phyloP scores from a whole-genome alignment of 2,113 vertebrate species.

The Synodontis membranacea region DNA sequence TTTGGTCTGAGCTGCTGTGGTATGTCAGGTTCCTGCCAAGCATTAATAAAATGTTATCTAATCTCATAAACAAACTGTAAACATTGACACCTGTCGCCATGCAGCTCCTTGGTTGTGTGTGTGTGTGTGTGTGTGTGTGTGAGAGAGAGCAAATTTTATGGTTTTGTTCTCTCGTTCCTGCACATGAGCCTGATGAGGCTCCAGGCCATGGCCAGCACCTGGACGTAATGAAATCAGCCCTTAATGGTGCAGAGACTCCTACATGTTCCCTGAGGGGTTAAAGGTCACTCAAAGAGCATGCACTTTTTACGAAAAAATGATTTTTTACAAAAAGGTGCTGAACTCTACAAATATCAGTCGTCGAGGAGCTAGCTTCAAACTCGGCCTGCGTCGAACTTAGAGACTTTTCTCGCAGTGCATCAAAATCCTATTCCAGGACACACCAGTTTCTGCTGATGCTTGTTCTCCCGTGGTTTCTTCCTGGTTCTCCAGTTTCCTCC shows the following conservation, averaged over 20 bases:
- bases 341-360: not conserved
- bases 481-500: not conserved
- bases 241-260: not conserved
- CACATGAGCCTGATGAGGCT: not conserved
- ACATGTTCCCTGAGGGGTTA: not conserved
- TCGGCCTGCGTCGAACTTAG: not conserved
- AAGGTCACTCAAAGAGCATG: not conserved
- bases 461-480: not conserved
- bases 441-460: not conserved
- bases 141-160: not conserved
- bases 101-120: not conserved
- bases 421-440: not conserved
- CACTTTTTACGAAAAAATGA: too few relatives aligned
- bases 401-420: not conserved
- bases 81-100: constrained; percentile 11
- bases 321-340: not conserved
- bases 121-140: not conserved
- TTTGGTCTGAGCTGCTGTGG: not conserved
- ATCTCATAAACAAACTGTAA: constrained; percentile 29
- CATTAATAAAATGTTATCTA: constrained; percentile 17
- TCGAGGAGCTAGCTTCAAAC: not conserved
- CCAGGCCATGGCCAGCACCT: not conserved
- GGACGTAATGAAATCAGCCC: not conserved
- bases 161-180: not conserved
- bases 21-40: constrained; percentile 15